Evolutionary conservation across 2,888 invertebrate species (phyloP).

Genomic region (Heliconius sara): DNA sequence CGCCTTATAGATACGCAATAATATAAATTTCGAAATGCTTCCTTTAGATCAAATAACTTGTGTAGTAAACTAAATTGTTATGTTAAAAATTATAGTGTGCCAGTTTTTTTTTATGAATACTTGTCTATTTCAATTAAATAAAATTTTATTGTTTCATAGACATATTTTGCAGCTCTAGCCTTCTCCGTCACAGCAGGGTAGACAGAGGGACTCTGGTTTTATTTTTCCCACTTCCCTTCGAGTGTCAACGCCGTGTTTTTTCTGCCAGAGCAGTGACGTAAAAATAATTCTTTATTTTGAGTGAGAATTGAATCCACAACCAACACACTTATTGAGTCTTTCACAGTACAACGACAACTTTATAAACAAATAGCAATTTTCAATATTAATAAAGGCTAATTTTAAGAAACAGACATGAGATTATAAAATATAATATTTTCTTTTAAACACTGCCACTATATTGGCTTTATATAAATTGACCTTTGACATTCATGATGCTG

Average conservation of each 20-base stretch:
- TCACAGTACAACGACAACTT: too few species aligned
- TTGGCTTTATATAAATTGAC: constrained; percentile 12
- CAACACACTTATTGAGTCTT: too few species aligned
- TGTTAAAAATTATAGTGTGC: not conserved
- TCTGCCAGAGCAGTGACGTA: too few species aligned
- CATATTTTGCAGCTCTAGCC: too few species aligned
- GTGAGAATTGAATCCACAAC: too few species aligned
- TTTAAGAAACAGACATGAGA: not conserved
- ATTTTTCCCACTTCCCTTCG: too few species aligned
- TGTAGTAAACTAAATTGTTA: not conserved
- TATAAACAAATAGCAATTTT: not conserved
- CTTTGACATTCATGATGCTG: constrained; percentile 17
- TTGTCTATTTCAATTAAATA: not conserved
- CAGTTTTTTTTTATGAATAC: not conserved
- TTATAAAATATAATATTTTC: constrained; percentile 8
- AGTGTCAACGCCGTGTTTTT: too few species aligned
- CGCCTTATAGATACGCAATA: constrained; percentile 9
- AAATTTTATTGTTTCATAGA: not conserved
- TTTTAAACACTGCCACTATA: not conserved
- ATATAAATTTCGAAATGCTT: constrained; percentile 19
- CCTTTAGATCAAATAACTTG: constrained; percentile 8
- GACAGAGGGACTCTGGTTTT: not conserved
- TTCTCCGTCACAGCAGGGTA: too few species aligned
- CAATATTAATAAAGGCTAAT: not conserved
- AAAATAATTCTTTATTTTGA: too few species aligned